Evolutionary conservation across 2,113 vertebrate genomes (phyloP).

Genomic region (Gadus macrocephalus): DNA sequence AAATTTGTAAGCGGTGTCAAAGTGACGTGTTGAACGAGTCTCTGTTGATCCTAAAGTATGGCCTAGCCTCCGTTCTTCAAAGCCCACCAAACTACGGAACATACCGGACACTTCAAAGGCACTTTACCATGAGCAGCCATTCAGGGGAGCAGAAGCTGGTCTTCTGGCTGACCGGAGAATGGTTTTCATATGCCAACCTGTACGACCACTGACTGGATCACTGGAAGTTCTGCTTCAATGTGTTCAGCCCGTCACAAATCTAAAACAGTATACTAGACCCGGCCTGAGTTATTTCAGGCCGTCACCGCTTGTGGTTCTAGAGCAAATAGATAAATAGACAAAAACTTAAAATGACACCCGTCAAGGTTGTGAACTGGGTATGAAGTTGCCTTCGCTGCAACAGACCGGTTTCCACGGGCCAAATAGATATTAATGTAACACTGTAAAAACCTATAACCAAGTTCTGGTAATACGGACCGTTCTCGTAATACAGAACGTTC

Average conservation of each 20-base stretch:
- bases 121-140: constrained; percentile 37
- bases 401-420: constrained; percentile 33
- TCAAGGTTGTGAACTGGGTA: constrained; percentile 36
- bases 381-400: constrained; percentile 44
- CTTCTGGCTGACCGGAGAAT: constrained; percentile 27
- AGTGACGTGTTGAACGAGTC: background rate
- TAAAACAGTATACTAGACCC: no score
- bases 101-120: constrained; percentile 21
- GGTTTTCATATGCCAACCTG: constrained; percentile 31
- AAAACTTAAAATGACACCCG: no score
- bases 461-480: no score
- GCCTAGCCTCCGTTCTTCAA: background rate
- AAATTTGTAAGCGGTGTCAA: background rate
- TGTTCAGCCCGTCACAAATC: no score
- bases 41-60: background rate
- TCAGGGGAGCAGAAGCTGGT: constrained; percentile 41
- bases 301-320: no score
- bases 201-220: constrained; percentile 46
- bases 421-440: background rate
- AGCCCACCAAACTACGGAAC: background rate
- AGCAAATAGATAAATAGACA: no score
- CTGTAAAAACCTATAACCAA: background rate
- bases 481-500: no score
- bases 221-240: background rate
- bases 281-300: no score